Evolutionary conservation across 2,888 invertebrate genomes (phyloP), one percentile per base, ranked within the genome.

Genomic region (Heterodera filipjevi): DNA sequence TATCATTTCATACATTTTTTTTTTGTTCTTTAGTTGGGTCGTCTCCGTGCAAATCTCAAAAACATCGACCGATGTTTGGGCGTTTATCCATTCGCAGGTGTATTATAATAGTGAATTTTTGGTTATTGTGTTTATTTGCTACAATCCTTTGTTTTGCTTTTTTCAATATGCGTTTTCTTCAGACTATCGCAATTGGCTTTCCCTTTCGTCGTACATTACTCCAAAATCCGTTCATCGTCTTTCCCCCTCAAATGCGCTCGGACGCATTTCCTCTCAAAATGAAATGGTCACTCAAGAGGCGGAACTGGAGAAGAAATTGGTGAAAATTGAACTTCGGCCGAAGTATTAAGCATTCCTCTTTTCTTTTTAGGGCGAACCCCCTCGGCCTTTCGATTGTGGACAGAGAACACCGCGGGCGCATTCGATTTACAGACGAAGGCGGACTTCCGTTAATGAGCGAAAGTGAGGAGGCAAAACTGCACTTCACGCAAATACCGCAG

Each of bases 381-480:
- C 30, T 39, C 19, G 80, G 77, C 10, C 59, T 73, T 33, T 82
- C 79, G 27, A 76, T 77, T 30, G 82, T 84, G 30, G 74, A 83
- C 71, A 81, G 86, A 49, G 82, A 85, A 35, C 81, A 87, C 80
- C 84, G 84, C 6, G 81, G 77, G 0, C 77, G 88, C 16, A 44
- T 81, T 53, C 79, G 89, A 30, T 88, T 87, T 73, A 82, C 83
- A 10, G 89, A 89, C 80, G 82, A 82, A 22, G 79, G 82, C 32
- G 92, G 95, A 87, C 90, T 98, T 76, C 97, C 97, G 0, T 90
- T 94, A 86, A 92, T 97, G 87, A 93, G 93, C 89, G 93, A 94
- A 14, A 92, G 92, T 35, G 93, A 93, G 83, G 95, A 95, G 35
- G 94, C 94, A 68, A 93, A 93, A 77, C 92, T 97, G 78, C 92